phyloP scores from a whole-genome alignment of 1,140 invertebrate species.

The Mya arenaria region DNA sequence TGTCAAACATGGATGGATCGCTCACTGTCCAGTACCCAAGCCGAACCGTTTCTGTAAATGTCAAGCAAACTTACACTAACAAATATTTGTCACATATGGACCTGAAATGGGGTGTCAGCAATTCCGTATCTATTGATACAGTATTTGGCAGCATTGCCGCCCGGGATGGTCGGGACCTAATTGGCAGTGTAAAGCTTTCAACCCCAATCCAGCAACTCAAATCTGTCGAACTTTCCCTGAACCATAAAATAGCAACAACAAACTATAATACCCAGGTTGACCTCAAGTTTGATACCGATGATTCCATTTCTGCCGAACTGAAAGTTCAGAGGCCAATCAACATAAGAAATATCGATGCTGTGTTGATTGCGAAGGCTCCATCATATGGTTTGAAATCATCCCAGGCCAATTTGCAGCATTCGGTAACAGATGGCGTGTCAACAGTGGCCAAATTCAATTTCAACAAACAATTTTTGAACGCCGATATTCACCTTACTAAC shows the following conservation, averaged over 20 bases:
- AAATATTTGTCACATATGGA: constrained; percentile 36
- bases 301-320: background rate
- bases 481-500: constrained; percentile 27
- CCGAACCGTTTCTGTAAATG: constrained; percentile 19
- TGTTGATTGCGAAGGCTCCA: constrained; percentile 54
- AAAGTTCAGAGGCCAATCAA: background rate
- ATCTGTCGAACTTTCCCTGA: background rate
- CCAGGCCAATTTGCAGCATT: constrained; percentile 35
- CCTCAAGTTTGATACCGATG: constrained; percentile 2
- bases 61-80: constrained; percentile 17
- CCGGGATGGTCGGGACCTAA: background rate
- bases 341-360: constrained; percentile 43
- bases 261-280: constrained; percentile 26
- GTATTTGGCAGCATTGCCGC: background rate
- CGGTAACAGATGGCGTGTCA: background rate
- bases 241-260: background rate
- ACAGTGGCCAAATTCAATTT: constrained; percentile 31
- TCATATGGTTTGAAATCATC: constrained; percentile 45
- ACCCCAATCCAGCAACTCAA: constrained; percentile 7
- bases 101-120: background rate
- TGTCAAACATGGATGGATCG: constrained; percentile 34
- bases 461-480: constrained; percentile 36
- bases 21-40: constrained; percentile 45
- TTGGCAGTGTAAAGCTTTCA: background rate
- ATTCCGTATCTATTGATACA: background rate